A percentile compares a stretch with the other conserved stretches of the same genome.
These are phyloP conservation scores for Aphelinus certus DNA, from an alignment of 1,140 invertebrate species.

Conservation along the genomic window DNA sequence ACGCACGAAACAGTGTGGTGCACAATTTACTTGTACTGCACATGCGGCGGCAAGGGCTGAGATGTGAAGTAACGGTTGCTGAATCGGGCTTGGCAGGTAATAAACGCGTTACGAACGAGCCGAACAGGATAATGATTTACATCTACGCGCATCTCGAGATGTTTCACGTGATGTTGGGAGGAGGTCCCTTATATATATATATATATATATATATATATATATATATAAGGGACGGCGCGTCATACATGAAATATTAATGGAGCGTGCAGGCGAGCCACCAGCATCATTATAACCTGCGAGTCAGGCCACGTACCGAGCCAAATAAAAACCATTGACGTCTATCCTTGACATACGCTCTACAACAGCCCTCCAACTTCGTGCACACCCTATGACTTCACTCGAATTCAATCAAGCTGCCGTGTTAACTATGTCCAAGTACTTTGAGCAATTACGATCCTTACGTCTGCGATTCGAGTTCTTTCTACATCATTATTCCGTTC, in stretches of 20 bases:
- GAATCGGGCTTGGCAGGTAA: neutral
- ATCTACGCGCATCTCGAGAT: constrained; percentile 27
- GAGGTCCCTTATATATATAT: too few species aligned
- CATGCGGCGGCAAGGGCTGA: neutral
- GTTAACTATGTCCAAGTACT: too few species aligned
- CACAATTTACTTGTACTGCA: too few species aligned
- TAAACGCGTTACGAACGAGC: neutral
- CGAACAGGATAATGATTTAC: constrained; percentile 14
- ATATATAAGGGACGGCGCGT: too few species aligned
- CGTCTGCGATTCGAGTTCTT: too few species aligned
- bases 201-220: too few species aligned
- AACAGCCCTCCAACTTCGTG: too few species aligned
- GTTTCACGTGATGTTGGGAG: too few species aligned
- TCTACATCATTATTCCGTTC: too few species aligned
- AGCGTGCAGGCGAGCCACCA: neutral
- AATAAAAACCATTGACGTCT: constrained; percentile 23
- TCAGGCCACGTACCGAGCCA: neutral
- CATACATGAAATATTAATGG: constrained; percentile 20
- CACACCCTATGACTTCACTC: neutral
- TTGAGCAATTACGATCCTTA: too few species aligned
- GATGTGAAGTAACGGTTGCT: constrained; percentile 1
- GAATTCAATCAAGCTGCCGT: neutral
- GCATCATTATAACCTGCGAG: neutral
- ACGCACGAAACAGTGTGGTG: too few species aligned
- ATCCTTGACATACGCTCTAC: constrained; percentile 1